A percentile compares a stretch with the other conserved stretches of the same genome.
phyloP scores from a whole-genome alignment of 2,113 vertebrate genomes.

The Podiceps cristatus region DNA sequence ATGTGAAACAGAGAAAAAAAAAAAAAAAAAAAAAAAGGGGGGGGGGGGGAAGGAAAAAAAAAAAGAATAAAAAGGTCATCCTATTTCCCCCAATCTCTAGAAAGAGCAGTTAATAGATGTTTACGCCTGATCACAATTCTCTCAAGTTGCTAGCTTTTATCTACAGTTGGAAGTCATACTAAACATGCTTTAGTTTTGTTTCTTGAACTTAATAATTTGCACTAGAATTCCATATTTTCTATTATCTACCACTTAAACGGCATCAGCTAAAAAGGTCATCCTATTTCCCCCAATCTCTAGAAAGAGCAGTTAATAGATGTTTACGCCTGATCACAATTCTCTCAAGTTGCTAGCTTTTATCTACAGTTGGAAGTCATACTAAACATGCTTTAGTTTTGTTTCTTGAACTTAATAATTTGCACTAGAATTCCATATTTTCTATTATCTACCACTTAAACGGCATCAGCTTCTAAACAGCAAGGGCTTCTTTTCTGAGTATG shows the following conservation, averaged over 20 bases:
- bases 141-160: conserved; percentile 65
- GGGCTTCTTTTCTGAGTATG: background rate
- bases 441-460: conserved; percentile 21
- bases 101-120: conserved; percentile 77
- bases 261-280: conserved; percentile 71
- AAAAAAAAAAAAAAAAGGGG: conserved; percentile 39
- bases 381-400: background rate
- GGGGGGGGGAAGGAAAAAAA: background rate
- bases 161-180: conserved; percentile 40
- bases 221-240: conserved; percentile 4
- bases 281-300: conserved; percentile 71
- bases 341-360: conserved; percentile 52
- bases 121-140: conserved; percentile 73
- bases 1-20: no score
- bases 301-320: conserved; percentile 60
- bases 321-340: conserved; percentile 68
- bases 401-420: background rate
- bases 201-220: conserved; percentile 27
- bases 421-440: background rate
- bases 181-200: conserved; percentile 33
- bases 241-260: background rate
- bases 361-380: conserved; percentile 22
- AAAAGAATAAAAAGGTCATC: conserved; percentile 68
- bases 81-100: conserved; percentile 76
- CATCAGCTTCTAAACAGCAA: background rate